Base-by-base conservation (phyloP, 2,888 invertebrate genomes). In the Tenthredo scrophulariae region DNA sequence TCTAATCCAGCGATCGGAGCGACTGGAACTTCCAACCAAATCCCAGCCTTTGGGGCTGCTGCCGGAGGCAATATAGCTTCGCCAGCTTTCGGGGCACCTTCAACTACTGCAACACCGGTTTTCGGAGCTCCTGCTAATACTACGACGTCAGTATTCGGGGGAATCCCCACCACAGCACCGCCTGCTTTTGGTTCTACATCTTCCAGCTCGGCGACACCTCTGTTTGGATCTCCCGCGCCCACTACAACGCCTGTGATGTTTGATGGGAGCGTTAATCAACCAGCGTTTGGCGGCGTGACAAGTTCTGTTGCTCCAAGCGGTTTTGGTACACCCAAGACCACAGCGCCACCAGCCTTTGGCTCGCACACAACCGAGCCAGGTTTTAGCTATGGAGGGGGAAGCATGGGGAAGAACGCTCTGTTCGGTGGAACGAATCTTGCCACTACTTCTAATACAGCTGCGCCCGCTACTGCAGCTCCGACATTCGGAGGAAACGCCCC, bases 311-410 rank as follows among this genome's bases (percentile, higher is more conserved):
- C 80, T 43, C 65, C 85, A 10, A 72, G 84, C 26, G 84, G 85
- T 9, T 91, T 91, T 67, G 89, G 88, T 10, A 18, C 87, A 1
- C 87, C 89, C 1, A 89, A 87, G 67, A 89, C 87, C 0, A 85
- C 85, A 1, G 79, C 84, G 3, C 67, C 86, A 67, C 84, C 86
- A 1, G 85, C 83, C 1, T 86, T 86, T 67, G 86, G 86, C 43
- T 72, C 75, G 2, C 54, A 85, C 26, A 72, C 83, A 29, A 58
- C 15, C 1, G 70, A 65, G n/a, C 18, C 83, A 26, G 46, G 29
- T 18, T 83, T 83, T 46, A 80, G 58, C 22, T 80, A 58, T 10
- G 67, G 46, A 3, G 67, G 22, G 18, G 62, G 29, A n/a, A 82
- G 9, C 85, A 85, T 29, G 80, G 84, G 10, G 58, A 62, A 22